Percentiles rank a stretch among this genome's conserved stretches.
Conservation (phyloP, 2,888 invertebrate genomes). For the Tipula lateralis region DNA sequence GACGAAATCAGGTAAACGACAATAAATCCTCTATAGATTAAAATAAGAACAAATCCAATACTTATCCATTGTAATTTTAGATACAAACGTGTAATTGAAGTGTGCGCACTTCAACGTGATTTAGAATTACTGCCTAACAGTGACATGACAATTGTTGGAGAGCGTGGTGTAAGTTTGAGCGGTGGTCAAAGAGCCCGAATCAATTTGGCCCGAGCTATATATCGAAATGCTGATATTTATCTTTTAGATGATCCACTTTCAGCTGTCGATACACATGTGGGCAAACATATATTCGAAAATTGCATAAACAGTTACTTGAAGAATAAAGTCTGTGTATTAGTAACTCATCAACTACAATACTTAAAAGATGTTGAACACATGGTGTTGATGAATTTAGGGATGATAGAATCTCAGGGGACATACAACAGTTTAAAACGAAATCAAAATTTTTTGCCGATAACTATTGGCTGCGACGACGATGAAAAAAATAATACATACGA, state of each 20-base stretch:
- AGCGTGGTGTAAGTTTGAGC: slow-evolving; percentile 69
- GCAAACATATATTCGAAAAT: slow-evolving; percentile 60
- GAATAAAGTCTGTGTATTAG: slow-evolving; percentile 59
- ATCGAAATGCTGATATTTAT: slow-evolving; percentile 68
- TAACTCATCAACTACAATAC: slow-evolving; percentile 69
- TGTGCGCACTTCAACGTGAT: slow-evolving; percentile 62
- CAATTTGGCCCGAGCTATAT: slow-evolving; percentile 71
- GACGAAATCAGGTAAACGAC: slow-evolving; percentile 53
- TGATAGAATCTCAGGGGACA: slow-evolving; percentile 41
- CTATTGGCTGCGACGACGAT: slow-evolving; percentile 25
- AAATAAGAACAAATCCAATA: too few relatives aligned
- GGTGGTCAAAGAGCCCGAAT: slow-evolving; percentile 79
- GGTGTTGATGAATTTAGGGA: slow-evolving; percentile 53
- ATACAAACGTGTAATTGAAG: slow-evolving; percentile 48
- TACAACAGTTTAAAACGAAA: slow-evolving; percentile 37
- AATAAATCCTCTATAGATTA: too few relatives aligned
- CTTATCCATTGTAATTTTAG: slow-evolving; percentile 58
- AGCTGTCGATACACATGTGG: slow-evolving; percentile 65
- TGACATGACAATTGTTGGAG: slow-evolving; percentile 71
- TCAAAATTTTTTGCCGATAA: neutral
- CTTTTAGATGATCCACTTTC: slow-evolving; percentile 67
- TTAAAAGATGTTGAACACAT: slow-evolving; percentile 54
- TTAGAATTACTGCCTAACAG: slow-evolving; percentile 65
- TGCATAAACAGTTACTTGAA: slow-evolving; percentile 52
- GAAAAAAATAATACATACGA: slow-evolving; percentile 34